Evolutionary conservation across 2,113 vertebrate genomes (phyloP), one percentile per base, ranked within the genome.

Genomic region (Sander vitreus): DNA sequence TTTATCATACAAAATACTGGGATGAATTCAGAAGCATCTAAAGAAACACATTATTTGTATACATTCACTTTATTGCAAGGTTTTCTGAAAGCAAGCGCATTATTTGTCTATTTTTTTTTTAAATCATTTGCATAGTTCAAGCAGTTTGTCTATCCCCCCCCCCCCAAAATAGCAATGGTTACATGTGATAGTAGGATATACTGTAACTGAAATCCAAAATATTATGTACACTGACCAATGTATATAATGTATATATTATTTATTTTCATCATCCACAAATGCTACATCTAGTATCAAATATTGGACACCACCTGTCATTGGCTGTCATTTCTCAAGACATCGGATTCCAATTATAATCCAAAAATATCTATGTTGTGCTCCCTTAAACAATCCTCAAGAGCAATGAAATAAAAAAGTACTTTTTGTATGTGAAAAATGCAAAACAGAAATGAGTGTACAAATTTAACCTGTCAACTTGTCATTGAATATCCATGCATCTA

Each of bases 51-150:
- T 80, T 66, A 87, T 85, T 82, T 85, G 82, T 88, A 90, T 94
- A 95, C 93, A 95, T 95, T 95, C 93, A 92, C 91, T 95, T 95
- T 95, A 95, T 95, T 95, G 93, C 90, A 94, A 88, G 64, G 57
- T 87, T 90, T 90, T 93, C 81, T 87, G 91, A 93, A 93, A 95
- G 93, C 94, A 94, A 94, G 94, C 93, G 72, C 85, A 91, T 85
- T 78, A 81, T 91, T 85, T 51, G 13, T 90, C 57, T 73, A 50
- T 80, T 80, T 71, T 74, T 76, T 65, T 50, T 21, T 27, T 27
- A 2, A 3, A 86, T 73, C 30, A 84, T 93, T 96, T 96, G 94
- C 94, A 96, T 96, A 96, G 95, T 92, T 93, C 85, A 93, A 94
- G 93, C 93, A 91, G 73, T 91, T 91, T 85, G 57, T 69, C 43